A percentile compares a stretch with the other conserved stretches of the same genome.
These are phyloP conservation scores for Chironex yamaguchii DNA, from an alignment of 30 jellyfish, hydroid and myxozoan species.

Conservation along the genomic window DNA sequence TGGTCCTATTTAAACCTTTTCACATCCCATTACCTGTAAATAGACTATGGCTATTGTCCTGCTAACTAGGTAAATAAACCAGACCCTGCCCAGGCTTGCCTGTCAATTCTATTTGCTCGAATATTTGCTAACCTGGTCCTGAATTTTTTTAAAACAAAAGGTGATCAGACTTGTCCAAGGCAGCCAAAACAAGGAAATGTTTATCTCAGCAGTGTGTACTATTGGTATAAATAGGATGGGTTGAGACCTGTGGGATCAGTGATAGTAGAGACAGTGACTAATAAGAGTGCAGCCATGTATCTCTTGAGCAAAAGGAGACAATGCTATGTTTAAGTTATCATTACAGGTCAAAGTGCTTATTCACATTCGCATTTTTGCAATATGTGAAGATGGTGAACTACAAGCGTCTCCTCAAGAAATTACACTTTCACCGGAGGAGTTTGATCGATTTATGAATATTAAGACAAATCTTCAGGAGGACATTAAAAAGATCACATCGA, in stretches of 20 bases:
- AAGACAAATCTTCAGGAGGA: not conserved
- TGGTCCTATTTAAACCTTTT: not conserved
- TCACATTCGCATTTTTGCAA: not conserved
- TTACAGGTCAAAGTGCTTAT: not conserved
- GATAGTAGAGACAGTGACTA: not conserved
- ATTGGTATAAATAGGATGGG: not conserved
- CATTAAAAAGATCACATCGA: no score
- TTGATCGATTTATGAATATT: not conserved
- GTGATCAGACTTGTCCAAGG: not conserved
- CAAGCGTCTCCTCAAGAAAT: not conserved
- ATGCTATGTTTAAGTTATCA: not conserved
- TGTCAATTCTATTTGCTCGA: not conserved
- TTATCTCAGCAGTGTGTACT: not conserved
- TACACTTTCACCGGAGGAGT: not conserved
- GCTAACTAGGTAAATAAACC: no score
- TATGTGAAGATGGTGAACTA: not conserved
- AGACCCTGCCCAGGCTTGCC: not conserved
- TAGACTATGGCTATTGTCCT: no score
- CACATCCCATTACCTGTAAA: no score
- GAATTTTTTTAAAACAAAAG: no score
- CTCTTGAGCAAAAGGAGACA: not conserved
- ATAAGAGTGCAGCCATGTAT: not conserved
- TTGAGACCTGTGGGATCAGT: not conserved
- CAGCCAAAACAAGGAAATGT: no score
- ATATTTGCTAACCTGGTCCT: not conserved